phyloP scores from a whole-genome alignment of 2,888 invertebrate genomes.

The Phytoseiulus persimilis region DNA sequence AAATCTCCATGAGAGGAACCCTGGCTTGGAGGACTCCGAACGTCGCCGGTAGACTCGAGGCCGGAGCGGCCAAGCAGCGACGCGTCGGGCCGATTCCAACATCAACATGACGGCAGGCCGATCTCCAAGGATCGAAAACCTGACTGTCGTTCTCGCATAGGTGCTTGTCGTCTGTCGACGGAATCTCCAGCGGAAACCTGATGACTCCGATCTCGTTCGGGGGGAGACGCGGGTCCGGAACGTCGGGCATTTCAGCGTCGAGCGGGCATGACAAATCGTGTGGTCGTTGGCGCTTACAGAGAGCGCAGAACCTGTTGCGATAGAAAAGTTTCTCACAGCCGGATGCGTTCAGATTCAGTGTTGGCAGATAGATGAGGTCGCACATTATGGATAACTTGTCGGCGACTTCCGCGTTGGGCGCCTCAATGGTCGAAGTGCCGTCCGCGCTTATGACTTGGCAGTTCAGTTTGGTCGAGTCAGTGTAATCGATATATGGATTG shows the following conservation, averaged over 20 bases:
- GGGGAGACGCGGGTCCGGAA: background rate
- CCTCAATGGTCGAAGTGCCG: background rate
- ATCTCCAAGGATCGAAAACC: conserved; percentile 12
- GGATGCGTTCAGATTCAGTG: background rate
- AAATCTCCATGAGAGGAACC: background rate
- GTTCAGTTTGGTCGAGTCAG: background rate
- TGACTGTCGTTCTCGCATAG: background rate
- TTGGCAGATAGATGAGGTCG: conserved; percentile 28
- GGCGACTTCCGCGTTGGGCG: conserved; percentile 14
- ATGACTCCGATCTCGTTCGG: background rate
- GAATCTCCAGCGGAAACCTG: conserved; percentile 8
- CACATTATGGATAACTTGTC: conserved; percentile 16
- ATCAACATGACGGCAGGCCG: background rate
- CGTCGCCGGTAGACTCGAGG: background rate
- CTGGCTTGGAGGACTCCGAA: background rate
- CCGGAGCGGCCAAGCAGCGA: background rate
- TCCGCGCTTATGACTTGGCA: conserved; percentile 22
- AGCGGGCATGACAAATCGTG: background rate
- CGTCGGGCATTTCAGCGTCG: conserved; percentile 7
- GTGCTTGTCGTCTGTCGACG: background rate
- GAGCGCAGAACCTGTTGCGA: conserved; percentile 32
- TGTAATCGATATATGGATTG: conserved; percentile 17
- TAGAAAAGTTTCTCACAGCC: conserved; percentile 19
- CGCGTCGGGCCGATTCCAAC: background rate
- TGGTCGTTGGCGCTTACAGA: background rate